Evolutionary conservation across 2,113 vertebrate species (phyloP).

Genomic region (Micronycteris hirsuta): DNA sequence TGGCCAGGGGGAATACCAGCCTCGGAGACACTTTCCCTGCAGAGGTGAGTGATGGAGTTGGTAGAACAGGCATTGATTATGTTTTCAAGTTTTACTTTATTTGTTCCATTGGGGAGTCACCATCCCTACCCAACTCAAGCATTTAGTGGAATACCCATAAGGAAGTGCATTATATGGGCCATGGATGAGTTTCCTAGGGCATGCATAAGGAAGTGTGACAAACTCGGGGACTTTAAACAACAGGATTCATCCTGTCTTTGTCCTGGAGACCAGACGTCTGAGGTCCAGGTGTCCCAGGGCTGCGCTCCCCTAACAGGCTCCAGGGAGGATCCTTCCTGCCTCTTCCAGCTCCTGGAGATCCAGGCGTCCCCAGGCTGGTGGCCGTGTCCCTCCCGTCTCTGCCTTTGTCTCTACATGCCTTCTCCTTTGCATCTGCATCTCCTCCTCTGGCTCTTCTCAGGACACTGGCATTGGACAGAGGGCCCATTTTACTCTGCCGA

Average conservation of each 20-base stretch:
- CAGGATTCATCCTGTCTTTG: background rate
- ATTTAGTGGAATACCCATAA: no score
- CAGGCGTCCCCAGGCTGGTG: no score
- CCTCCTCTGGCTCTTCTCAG: background rate
- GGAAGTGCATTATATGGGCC: rapidly evolving
- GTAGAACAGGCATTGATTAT: background rate
- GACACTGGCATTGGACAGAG: background rate
- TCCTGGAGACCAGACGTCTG: background rate
- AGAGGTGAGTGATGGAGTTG: background rate
- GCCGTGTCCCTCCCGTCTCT: no score
- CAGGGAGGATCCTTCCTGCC: no score
- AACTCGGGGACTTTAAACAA: background rate
- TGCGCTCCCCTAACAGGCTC: no score
- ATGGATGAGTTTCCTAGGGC: background rate
- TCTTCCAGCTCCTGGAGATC: no score
- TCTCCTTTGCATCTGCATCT: background rate
- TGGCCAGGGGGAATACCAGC: background rate
- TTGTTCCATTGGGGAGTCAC: background rate
- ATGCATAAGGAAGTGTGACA: rapidly evolving
- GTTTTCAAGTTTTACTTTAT: background rate
- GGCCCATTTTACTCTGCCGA: background rate
- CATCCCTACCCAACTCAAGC: no score
- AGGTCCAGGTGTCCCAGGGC: background rate
- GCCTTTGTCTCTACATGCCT: no score
- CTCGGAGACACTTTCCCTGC: background rate